Base-by-base conservation (phyloP, 2,797 vertebrate genomes). In the Salmo trutta region DNA sequence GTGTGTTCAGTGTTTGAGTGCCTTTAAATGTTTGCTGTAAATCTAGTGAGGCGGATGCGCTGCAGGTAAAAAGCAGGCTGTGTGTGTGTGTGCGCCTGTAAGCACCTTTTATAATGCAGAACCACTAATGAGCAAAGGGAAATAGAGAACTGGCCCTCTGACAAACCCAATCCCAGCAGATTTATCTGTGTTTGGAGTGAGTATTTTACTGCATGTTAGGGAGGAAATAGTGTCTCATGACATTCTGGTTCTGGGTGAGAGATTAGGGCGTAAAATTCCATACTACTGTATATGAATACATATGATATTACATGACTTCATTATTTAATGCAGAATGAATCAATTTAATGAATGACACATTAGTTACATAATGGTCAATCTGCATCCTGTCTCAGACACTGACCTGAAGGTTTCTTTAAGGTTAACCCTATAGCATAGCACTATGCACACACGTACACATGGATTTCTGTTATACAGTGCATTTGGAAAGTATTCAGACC, bases 101-200 rank as follows among this genome's bases (percentile, higher is more conserved):
- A 16, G 12, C 15, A 31, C 51, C 33, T 71, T 16, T 71, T 8
- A 69, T 69, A n/a, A 59, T 10, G 51, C 17, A 21, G 53, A 5
- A 24, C n/a, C 47, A 27, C 51, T 72, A 72, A 72, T 53, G 71
- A 72, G 47, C 47, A 47, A 7, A 71, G 71, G 47, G 51, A 72
- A 16, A 27, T 36, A 12, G 47, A 27, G 41, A 52, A 47, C 47
- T 72, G 70, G 16, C 36, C 36, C 12, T 47, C 12, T 71, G 12
- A 71, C 19, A 6, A 71, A 68, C 24, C 66, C 29, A 10, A 12
- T 24, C 33, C 17, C 17, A 31, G 27, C n/a, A n/a, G 21, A 52
- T 53, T 5, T 53, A 53, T 53, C 19, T 51, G 36, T 47, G 19
- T 70, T 41, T 21, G 17, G 29, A 24, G 74, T 51, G 14, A 27